Evolutionary conservation across 2,797 vertebrate genomes (phyloP).

Genomic region (Spinibarbus caldwelli): DNA sequence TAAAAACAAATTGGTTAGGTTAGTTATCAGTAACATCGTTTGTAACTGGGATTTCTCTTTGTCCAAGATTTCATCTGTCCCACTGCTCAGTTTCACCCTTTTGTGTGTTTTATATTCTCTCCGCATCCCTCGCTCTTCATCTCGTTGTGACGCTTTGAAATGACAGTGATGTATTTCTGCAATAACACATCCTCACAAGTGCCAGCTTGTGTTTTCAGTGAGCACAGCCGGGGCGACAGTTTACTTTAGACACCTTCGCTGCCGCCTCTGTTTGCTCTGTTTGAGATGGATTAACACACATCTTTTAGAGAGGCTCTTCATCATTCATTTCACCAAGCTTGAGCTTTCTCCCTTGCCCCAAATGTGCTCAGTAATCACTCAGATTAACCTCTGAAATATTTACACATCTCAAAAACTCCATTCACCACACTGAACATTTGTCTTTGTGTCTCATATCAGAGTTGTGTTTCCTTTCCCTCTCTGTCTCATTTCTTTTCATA

Average conservation of each 20-base stretch:
- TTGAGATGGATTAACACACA: slow-evolving; percentile 34
- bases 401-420: slow-evolving; percentile 14
- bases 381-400: slow-evolving; percentile 51
- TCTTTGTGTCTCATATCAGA: slow-evolving; percentile 33
- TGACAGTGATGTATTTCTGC: slow-evolving; percentile 36
- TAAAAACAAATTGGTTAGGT: background rate
- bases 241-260: slow-evolving; percentile 35
- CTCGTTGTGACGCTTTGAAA: background rate
- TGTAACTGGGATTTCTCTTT: background rate
- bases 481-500: background rate
- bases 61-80: slow-evolving; percentile 5
- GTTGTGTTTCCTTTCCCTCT: background rate
- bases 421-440: slow-evolving; percentile 33
- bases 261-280: slow-evolving; percentile 54
- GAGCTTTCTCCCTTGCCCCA: slow-evolving; percentile 10
- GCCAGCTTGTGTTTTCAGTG: slow-evolving; percentile 35
- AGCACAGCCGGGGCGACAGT: slow-evolving; percentile 36
- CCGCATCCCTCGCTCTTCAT: slow-evolving; percentile 24
- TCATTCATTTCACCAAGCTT: slow-evolving; percentile 21
- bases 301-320: slow-evolving; percentile 50
- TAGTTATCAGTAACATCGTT: background rate
- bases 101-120: slow-evolving; percentile 37
- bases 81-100: slow-evolving; percentile 2
- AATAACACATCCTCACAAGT: slow-evolving; percentile 33
- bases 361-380: slow-evolving; percentile 23